These are phyloP conservation scores for Tetramorium parvispinum DNA, from an alignment of 1,140 invertebrate genomes.

Conservation along the genomic window DNA sequence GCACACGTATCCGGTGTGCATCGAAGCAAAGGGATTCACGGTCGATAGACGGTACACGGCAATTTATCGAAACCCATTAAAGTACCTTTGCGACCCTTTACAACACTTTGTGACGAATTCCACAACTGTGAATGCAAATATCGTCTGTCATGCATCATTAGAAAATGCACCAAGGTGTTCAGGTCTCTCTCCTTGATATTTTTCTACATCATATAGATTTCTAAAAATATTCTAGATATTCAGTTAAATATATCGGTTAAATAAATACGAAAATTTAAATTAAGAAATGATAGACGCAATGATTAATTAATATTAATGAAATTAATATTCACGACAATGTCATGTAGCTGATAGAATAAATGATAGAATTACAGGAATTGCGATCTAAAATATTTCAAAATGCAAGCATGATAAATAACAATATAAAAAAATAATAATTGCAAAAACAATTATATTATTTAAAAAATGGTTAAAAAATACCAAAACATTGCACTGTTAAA, in stretches of 20 bases:
- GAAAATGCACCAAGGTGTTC: background rate
- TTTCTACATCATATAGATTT: background rate
- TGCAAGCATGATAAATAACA: background rate
- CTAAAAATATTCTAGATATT: background rate
- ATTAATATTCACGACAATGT: background rate
- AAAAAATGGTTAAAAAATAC: no score
- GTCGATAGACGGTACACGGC: slow-evolving; percentile 23
- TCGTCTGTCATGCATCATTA: background rate
- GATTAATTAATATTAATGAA: background rate
- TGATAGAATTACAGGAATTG: background rate
- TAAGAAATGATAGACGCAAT: background rate
- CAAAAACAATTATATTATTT: background rate
- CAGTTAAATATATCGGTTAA: background rate
- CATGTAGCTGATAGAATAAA: background rate
- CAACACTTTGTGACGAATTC: slow-evolving; percentile 9
- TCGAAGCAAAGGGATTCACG: slow-evolving; percentile 8
- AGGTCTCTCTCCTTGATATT: background rate
- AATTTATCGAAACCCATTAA: slow-evolving; percentile 61
- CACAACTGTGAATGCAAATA: background rate
- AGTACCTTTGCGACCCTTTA: slow-evolving; percentile 28
- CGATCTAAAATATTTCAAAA: background rate
- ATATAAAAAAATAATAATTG: background rate
- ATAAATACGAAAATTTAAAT: background rate
- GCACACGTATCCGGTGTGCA: background rate
- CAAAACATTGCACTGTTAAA: no score